These are phyloP conservation scores for Trematomus bernacchii DNA, from an alignment of 2,797 vertebrate species.

Conservation along the genomic window DNA sequence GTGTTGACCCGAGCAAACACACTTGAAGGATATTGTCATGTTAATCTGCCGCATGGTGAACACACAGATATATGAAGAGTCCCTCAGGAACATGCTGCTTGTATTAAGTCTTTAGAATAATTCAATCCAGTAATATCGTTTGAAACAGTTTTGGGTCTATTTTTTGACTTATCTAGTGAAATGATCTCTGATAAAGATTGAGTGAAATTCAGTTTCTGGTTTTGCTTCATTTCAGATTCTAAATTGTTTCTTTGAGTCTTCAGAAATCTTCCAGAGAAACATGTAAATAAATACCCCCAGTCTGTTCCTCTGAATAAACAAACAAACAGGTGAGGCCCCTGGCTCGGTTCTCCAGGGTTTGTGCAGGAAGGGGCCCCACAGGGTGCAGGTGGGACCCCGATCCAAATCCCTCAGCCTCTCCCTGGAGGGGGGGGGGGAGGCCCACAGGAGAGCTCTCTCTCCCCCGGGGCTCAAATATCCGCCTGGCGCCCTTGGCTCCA, in stretches of 20 bases:
- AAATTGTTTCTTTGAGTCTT: background rate
- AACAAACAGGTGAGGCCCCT: conserved; percentile 62
- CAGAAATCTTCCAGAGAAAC: background rate
- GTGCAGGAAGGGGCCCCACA: conserved; percentile 80
- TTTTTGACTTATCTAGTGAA: background rate
- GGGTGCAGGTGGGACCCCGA: conserved; percentile 80
- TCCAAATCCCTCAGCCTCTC: conserved; percentile 79
- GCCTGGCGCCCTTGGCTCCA: conserved; percentile 73
- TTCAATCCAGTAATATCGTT: too few relatives aligned
- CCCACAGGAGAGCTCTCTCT: conserved; percentile 69
- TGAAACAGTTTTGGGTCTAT: too few relatives aligned
- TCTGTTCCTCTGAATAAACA: conserved; percentile 19
- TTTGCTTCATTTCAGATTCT: background rate
- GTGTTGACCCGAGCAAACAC: conserved; percentile 46
- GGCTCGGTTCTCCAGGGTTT: conserved; percentile 58
- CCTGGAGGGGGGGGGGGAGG: conserved; percentile 57
- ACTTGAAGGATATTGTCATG: conserved; percentile 45
- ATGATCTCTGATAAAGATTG: background rate
- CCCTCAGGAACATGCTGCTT: conserved; percentile 17
- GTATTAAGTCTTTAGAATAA: background rate
- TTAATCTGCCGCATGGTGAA: conserved; percentile 43
- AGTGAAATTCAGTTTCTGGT: background rate
- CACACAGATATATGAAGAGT: conserved; percentile 12
- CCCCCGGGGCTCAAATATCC: conserved; percentile 83
- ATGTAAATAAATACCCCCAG: background rate